Evolutionary conservation across 2,113 vertebrate species (phyloP).

Genomic region (Indicator indicator): DNA sequence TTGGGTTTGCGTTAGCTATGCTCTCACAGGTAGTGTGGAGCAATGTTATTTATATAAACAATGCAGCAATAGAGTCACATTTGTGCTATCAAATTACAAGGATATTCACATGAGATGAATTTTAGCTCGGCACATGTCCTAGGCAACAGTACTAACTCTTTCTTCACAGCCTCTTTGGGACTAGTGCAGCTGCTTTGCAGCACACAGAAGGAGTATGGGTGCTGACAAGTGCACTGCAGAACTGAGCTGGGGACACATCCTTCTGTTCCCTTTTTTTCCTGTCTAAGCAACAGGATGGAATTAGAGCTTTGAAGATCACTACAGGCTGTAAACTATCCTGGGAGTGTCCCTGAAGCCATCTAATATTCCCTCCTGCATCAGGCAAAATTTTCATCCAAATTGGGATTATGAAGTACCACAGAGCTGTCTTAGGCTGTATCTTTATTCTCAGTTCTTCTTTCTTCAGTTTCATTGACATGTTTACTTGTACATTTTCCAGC

Average conservation of each 20-base stretch:
- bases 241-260: background rate
- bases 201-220: fast-evolving
- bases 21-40: background rate
- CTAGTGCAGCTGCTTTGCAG: background rate
- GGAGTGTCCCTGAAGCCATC: background rate
- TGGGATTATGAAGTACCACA: background rate
- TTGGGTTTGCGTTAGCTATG: background rate
- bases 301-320: background rate
- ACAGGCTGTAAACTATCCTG: background rate
- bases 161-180: background rate
- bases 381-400: background rate
- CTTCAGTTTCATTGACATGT: background rate
- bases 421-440: background rate
- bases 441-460: background rate
- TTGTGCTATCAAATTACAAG: background rate
- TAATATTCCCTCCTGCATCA: background rate
- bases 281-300: background rate
- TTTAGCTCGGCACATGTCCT: background rate
- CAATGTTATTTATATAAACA: background rate
- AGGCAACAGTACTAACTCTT: background rate
- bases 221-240: background rate
- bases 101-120: background rate
- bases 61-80: background rate
- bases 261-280: background rate
- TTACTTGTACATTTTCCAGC: background rate